Percentiles rank a stretch among this genome's conserved stretches.
Conservation (phyloP, 2,888 invertebrate species). For the Torymus aiolomorphi region DNA sequence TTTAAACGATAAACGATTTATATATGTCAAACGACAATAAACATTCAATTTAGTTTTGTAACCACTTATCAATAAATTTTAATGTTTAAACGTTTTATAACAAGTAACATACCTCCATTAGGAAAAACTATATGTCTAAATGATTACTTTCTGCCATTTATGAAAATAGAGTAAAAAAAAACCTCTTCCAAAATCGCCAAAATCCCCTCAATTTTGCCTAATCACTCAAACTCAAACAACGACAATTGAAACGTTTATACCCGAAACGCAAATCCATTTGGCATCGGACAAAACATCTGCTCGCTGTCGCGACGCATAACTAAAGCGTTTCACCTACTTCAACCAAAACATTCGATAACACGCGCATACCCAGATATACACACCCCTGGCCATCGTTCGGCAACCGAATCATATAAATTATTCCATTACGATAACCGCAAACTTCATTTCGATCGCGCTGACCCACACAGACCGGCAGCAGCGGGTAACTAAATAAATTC, state of each 20-base stretch:
- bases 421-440: slow-evolving; percentile 46
- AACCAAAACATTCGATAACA: slow-evolving; percentile 31
- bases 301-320: neutral
- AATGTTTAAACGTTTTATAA: too few relatives aligned
- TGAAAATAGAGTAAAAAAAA: too few relatives aligned
- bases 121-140: too few relatives aligned
- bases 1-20: too few relatives aligned
- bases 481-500: slow-evolving; percentile 27
- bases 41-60: too few relatives aligned
- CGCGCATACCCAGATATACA: neutral
- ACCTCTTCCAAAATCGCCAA: too few relatives aligned
- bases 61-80: too few relatives aligned
- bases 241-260: neutral
- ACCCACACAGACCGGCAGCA: too few relatives aligned
- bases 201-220: too few relatives aligned
- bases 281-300: slow-evolving; percentile 25
- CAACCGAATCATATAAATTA: slow-evolving; percentile 51
- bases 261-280: slow-evolving; percentile 16
- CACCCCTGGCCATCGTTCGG: neutral
- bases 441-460: slow-evolving; percentile 22
- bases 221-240: neutral
- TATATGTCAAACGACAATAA: too few relatives aligned
- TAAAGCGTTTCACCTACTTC: slow-evolving; percentile 16
- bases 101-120: too few relatives aligned
- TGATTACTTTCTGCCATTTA: too few relatives aligned